Evolutionary conservation across 2,888 invertebrate genomes (phyloP).

Genomic region (Stenoptilia bipunctidactyla): DNA sequence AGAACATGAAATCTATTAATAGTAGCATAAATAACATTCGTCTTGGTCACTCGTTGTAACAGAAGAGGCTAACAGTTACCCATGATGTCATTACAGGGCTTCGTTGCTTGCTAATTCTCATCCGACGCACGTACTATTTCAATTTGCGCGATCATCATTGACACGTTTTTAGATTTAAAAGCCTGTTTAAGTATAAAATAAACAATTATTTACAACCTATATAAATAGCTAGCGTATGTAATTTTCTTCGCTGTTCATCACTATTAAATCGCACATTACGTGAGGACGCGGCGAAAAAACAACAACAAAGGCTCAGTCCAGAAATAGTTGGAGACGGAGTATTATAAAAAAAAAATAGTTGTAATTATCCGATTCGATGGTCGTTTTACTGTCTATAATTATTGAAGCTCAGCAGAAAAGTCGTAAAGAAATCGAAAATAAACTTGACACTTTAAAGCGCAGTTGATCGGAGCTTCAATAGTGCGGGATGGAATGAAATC

Average conservation of each 20-base stretch:
- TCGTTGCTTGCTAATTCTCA: too few relatives aligned
- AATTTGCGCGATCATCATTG: too few relatives aligned
- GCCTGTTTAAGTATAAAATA: neutral
- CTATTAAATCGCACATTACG: constrained; percentile 27
- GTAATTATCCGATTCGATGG: constrained; percentile 56
- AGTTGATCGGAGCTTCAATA: neutral
- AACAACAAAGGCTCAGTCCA: constrained; percentile 25
- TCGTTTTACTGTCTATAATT: constrained; percentile 48
- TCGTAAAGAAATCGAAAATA: constrained; percentile 32
- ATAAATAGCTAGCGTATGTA: constrained; percentile 11
- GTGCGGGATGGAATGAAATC: neutral
- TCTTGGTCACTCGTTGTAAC: too few relatives aligned
- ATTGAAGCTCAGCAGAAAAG: constrained; percentile 21
- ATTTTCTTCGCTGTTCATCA: constrained; percentile 28
- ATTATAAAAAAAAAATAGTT: constrained; percentile 43
- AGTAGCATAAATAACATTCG: too few relatives aligned
- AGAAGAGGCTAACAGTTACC: too few relatives aligned
- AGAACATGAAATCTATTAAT: too few relatives aligned
- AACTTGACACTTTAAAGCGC: constrained; percentile 32
- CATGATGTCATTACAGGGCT: too few relatives aligned
- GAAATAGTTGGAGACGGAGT: constrained; percentile 36
- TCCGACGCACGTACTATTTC: too few relatives aligned
- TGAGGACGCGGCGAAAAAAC: constrained; percentile 23
- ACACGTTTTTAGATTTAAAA: too few relatives aligned
- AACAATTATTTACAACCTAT: neutral